Conservation (phyloP, 2,888 invertebrate genomes). For the Ligdia adustata region DNA sequence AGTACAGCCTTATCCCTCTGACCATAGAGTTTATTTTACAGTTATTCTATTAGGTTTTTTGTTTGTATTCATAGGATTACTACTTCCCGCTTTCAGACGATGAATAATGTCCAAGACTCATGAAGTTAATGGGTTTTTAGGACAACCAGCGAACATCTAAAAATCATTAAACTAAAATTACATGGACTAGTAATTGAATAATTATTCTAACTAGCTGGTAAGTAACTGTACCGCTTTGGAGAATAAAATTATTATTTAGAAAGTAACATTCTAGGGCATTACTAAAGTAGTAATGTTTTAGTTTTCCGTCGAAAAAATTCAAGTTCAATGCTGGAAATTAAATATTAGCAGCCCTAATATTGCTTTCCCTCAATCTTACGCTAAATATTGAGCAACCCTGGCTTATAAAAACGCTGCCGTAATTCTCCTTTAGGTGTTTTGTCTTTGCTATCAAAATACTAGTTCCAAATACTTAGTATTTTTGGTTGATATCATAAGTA, state of each 20-base stretch:
- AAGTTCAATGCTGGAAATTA: conserved; percentile 64
- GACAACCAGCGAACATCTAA: conserved; percentile 70
- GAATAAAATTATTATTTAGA: conserved; percentile 57
- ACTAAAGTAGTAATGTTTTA: conserved; percentile 57
- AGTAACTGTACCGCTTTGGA: conserved; percentile 80
- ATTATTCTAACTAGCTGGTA: conserved; percentile 83
- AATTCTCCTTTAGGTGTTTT: conserved; percentile 21
- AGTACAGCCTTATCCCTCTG: too few species aligned
- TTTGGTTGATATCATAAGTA: conserved; percentile 2
- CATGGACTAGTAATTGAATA: conserved; percentile 80
- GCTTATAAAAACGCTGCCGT: conserved; percentile 37
- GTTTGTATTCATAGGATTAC: too few species aligned
- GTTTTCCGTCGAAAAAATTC: conserved; percentile 58
- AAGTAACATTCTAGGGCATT: conserved; percentile 62
- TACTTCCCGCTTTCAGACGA: too few species aligned
- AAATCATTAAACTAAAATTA: conserved; percentile 78
- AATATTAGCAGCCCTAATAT: conserved; percentile 63
- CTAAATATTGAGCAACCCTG: conserved; percentile 81
- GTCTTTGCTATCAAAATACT: conserved; percentile 17
- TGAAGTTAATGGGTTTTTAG: conserved; percentile 21
- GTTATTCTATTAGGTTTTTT: too few species aligned
- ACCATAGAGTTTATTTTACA: too few species aligned
- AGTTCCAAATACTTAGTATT: conserved; percentile 3
- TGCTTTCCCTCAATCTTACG: conserved; percentile 74
- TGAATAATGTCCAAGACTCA: too few species aligned